Base-by-base conservation (phyloP, 2,113 vertebrate species). In the Mus pahari region DNA sequence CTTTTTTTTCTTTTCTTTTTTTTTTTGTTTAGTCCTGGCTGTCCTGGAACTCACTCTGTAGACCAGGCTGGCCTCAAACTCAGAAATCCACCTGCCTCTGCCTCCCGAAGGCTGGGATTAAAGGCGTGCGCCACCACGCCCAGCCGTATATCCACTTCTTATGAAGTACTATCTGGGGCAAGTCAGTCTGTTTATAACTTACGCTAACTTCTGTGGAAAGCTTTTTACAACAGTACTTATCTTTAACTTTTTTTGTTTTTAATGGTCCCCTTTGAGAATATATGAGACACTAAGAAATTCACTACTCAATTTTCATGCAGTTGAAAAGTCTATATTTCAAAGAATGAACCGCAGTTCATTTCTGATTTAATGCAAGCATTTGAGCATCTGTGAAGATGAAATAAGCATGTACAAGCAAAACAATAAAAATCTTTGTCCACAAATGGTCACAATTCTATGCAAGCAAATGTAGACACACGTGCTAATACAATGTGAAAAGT, bases 361-460 rank as follows among this genome's bases (percentile, higher is more conserved):
- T 75, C 48, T 68, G 58, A 90, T 64, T 90, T 60, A 88, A 94
- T 82, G 91, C 42, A 87, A 96, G 93, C 53, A 96, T 68, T 55
- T 86, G 28, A 42, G 28, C 8, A 1, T 66, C 14, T 88, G 81
- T 77, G 62, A 96, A 88, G 55, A 89, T 84, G 26, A 95, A 96
- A 94, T 71, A 94, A 74, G 33, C 5, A 64, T 22, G 42, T 16
- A 87, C 60, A 17, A 86, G 7, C 86, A 84, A 86, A 90, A 33
- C 24, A 42, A 95, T 48, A 87, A 45, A 45, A 94, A 84, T 55
- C n/a, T 42, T 78, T 95, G 20, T 42, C 28, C 16, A 90, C 88
- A 93, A 97, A 89, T 64, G 33, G 60, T 86, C 94, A 77, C 78
- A 39, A 83, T 24, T 88, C 78, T 90, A 75, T 31, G 62, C 66